A percentile compares a stretch with the other conserved stretches of the same genome.
Conservation (phyloP, 1,140 invertebrate genomes). For the Sogatella furcifera region DNA sequence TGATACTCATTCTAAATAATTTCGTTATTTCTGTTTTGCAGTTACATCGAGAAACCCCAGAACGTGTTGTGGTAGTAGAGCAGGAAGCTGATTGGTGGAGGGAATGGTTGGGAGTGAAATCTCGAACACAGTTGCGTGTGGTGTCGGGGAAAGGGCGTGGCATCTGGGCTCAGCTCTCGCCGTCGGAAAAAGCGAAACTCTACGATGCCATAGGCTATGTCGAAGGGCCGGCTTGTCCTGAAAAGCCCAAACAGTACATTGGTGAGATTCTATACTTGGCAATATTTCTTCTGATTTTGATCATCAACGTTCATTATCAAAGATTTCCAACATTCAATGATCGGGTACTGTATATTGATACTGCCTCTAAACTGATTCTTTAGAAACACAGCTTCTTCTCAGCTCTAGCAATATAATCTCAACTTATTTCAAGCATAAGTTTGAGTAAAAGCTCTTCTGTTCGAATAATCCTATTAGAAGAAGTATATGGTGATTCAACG, state of each 20-base stretch:
- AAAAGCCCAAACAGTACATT: constrained; percentile 44
- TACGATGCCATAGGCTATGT: constrained; percentile 47
- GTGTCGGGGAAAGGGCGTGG: constrained; percentile 38
- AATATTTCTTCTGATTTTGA: too few species aligned
- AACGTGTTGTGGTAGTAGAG: constrained; percentile 39
- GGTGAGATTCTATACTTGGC: constrained; percentile 27
- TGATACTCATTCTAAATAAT: neutral
- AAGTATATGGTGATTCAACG: too few species aligned
- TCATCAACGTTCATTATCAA: too few species aligned
- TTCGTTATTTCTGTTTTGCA: constrained; percentile 25
- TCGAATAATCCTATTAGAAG: too few species aligned
- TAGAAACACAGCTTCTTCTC: too few species aligned
- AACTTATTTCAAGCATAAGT: too few species aligned
- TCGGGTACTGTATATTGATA: too few species aligned
- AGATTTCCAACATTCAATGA: too few species aligned
- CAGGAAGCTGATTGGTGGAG: constrained; percentile 41
- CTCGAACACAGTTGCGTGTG: constrained; percentile 21
- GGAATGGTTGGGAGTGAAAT: constrained; percentile 28
- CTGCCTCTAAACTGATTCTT: too few species aligned
- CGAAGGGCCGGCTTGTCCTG: constrained; percentile 31
- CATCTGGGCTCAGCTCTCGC: constrained; percentile 52
- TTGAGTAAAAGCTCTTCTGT: too few species aligned
- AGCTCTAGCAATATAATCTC: too few species aligned
- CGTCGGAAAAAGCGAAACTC: constrained; percentile 49
- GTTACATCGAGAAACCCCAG: constrained; percentile 44